These are phyloP conservation scores for Chloromyia formosa DNA, from an alignment of 2,888 invertebrate genomes.

Conservation along the genomic window DNA sequence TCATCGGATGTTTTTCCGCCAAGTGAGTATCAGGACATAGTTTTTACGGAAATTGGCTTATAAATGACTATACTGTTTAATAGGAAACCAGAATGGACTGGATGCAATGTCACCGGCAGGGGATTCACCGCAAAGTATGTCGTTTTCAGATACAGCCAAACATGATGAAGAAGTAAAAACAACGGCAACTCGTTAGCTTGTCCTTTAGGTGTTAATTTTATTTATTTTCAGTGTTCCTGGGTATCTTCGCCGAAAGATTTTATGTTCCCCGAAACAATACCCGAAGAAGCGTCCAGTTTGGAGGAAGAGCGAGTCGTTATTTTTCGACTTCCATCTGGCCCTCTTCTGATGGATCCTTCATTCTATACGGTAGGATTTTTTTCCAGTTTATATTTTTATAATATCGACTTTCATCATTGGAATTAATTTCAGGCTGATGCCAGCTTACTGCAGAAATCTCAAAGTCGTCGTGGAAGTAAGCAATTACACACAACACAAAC, in stretches of 20 bases:
- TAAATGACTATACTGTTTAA: neutral
- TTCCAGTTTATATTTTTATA: neutral
- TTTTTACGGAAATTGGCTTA: too few relatives aligned
- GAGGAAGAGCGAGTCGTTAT: constrained; percentile 94
- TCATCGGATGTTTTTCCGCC: constrained; percentile 80
- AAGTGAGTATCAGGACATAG: constrained; percentile 67
- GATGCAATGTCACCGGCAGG: constrained; percentile 59
- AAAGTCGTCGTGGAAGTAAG: constrained; percentile 62
- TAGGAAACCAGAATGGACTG: constrained; percentile 60
- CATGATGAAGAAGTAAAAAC: constrained; percentile 62
- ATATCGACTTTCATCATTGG: too few relatives aligned
- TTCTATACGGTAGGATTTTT: constrained; percentile 76
- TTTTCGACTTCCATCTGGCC: constrained; percentile 81
- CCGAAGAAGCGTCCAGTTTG: constrained; percentile 90
- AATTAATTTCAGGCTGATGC: constrained; percentile 72
- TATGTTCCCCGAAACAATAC: constrained; percentile 90
- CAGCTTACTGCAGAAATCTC: constrained; percentile 74
- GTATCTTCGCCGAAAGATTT: constrained; percentile 88
- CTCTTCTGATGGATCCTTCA: constrained; percentile 78
- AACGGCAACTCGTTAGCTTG: neutral
- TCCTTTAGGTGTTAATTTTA: neutral
- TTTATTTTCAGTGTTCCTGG: constrained; percentile 75
- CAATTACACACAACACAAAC: constrained; percentile 61
- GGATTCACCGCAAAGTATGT: constrained; percentile 62
- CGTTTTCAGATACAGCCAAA: constrained; percentile 58